Evolutionary conservation across 2,797 vertebrate species (phyloP), one percentile per base, ranked within the genome.

Genomic region (Euthynnus affinis): DNA sequence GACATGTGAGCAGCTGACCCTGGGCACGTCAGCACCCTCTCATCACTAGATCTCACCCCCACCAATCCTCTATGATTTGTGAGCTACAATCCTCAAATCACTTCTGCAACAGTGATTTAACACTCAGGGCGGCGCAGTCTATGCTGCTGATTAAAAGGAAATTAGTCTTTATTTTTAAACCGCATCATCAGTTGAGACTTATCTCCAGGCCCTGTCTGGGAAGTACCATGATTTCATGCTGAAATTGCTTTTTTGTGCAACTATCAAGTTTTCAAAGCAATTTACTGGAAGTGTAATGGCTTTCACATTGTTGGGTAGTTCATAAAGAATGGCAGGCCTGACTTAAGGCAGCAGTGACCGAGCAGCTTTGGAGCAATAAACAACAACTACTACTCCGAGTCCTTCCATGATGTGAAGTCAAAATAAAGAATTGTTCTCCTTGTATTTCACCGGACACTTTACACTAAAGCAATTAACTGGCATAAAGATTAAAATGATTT

Each of bases 131-230:
- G 23, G 56, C 23, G n/a, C 42, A 32, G 85, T 78, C 84, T 42
- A 72, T 42, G 80, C 82, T 37, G 60, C 89, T 91, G 88, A 93
- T 93, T 87, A 88, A 88, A 91, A 88, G 78, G 83, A 92, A 88
- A 92, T 90, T 84, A 81, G 83, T 80, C 81, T 86, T 91, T 89
- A 84, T 92, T 92, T 91, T 93, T 87, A 88, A 90, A 86, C 80
- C 18, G 22, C 80, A 82, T 85, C 78, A 81, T 86, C 87, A 87
- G 80, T 84, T 71, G 79, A 90, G 86, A 86, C 84, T 86, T 87
- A 84, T 86, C 90, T 92, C 66, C 74, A 68, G 82, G 80, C 79
- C 79, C 66, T 85, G 64, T 5, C 67, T 78, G 74, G 78, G 71
- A 87, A 82, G 74, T 68, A 25, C 71, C 61, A 69, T 46, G 62